Evolutionary conservation across 2,113 vertebrate genomes (phyloP).

Genomic region (Myotis davidii): DNA sequence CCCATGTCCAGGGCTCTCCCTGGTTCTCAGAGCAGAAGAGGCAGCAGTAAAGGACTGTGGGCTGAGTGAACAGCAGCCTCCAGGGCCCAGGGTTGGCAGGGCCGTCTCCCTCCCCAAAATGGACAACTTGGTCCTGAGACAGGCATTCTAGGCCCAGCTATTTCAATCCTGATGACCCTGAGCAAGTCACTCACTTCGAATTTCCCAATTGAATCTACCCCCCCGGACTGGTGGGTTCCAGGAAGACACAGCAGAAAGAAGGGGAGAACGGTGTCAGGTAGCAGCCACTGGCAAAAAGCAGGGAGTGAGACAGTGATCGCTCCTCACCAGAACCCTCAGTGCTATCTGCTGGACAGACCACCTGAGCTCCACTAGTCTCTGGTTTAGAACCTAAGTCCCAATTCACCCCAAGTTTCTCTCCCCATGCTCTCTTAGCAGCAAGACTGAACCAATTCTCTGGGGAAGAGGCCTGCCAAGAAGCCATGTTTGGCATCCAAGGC

Average conservation of each 20-base stretch:
- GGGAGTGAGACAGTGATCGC: not conserved
- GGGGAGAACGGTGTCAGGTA: not conserved
- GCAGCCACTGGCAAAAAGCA: not conserved
- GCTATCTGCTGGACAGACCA: not conserved
- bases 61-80: not conserved
- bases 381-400: not conserved
- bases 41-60: not conserved
- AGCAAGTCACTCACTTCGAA: not conserved
- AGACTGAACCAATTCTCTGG: not conserved
- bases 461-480: not conserved
- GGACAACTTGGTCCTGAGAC: rapidly evolving
- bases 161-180: not conserved
- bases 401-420: not conserved
- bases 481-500: not conserved
- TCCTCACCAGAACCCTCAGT: not conserved
- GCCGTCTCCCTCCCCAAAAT: not conserved
- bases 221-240: not conserved
- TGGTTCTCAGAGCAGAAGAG: not conserved
- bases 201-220: not conserved
- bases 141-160: not conserved
- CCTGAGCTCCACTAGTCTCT: not conserved
- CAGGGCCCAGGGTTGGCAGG: not conserved
- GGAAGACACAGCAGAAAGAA: not conserved
- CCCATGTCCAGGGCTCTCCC: not conserved
- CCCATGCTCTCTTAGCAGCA: not conserved